Evolutionary conservation across 53 echinoderm and acorn worm species (phyloP), one percentile per base, ranked within the genome.

Genomic region (Zoroaster sp.): DNA sequence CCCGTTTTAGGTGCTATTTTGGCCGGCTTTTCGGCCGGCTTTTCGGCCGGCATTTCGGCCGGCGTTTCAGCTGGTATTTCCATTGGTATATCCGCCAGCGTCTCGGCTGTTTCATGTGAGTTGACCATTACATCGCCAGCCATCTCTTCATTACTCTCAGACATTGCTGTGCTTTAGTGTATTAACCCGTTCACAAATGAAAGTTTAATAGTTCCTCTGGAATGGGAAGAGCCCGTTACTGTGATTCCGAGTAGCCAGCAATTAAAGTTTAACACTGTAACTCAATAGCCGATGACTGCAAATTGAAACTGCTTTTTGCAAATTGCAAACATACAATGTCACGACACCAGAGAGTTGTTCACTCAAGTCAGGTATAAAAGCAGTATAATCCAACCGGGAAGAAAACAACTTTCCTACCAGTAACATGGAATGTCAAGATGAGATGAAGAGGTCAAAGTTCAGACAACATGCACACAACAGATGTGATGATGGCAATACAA

Each of bases 61-160:
- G 49, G 76, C 34, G 11, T 76, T 33, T 76, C 76, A 47, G 52
- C 31, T 34, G 47, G 34, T n/a, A n/a, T n/a, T n/a, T n/a, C n/a
- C 3, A n/a, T 40, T 72, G 37, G 49, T 8, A 14, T 14, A 47
- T 47, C 14, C 14, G 8, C 77, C 13, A 14, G 31, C 2, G 53
- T 37, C 78, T 78, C 78, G n/a, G 36, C 78, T 11, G 17, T n/a
- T n/a, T n/a, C n/a, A n/a, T n/a, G n/a, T n/a, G n/a, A n/a, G n/a
- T n/a, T n/a, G n/a, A n/a, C n/a, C n/a, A n/a, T 35, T 47, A 85
- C 85, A 51, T 85, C 38, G 3, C 71, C 85, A 66, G 85, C 52
- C 25, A 70, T 45, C 35, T 46, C 37, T 36, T 85, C 85, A 43
- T 66, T 41, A 72, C 46, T 85, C 71, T 85, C 85, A 69, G 85